Conservation (phyloP, 2,113 vertebrate genomes). For the Cinclus mexicanus region DNA sequence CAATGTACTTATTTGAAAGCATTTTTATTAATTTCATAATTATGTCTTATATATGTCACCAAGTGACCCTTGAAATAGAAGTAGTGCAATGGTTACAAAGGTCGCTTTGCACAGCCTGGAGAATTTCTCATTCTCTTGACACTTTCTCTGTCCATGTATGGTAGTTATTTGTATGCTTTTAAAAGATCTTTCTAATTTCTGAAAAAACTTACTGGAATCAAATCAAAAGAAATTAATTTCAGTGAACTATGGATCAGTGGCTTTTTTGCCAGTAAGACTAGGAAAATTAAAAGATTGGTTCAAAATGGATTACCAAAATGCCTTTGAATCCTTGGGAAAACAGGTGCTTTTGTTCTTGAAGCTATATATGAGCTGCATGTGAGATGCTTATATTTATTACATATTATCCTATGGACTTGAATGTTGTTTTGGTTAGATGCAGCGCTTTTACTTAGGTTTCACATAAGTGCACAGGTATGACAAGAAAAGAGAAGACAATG, state of each 20-base stretch:
- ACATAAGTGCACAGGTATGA: background rate
- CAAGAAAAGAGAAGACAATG: background rate
- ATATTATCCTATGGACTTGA: background rate
- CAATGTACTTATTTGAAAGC: background rate
- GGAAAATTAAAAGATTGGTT: background rate
- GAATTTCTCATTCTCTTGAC: background rate
- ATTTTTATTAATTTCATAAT: constrained; percentile 10
- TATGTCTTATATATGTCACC: background rate
- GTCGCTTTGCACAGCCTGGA: background rate
- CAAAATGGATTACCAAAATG: background rate
- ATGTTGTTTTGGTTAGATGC: background rate
- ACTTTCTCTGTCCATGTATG: background rate
- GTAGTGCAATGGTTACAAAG: background rate
- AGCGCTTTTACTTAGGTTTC: background rate
- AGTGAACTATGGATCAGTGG: background rate
- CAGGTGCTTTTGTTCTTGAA: background rate
- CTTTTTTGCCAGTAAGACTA: background rate
- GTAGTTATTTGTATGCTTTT: background rate
- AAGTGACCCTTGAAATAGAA: background rate
- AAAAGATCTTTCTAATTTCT: background rate
- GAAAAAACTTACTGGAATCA: background rate
- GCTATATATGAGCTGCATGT: background rate
- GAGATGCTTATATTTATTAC: background rate
- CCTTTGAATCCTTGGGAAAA: background rate
- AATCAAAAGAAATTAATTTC: background rate